Percentiles rank a stretch among this genome's conserved stretches.
Conservation (phyloP, 2,888 invertebrate genomes). For the Drosophila phalerata region DNA sequence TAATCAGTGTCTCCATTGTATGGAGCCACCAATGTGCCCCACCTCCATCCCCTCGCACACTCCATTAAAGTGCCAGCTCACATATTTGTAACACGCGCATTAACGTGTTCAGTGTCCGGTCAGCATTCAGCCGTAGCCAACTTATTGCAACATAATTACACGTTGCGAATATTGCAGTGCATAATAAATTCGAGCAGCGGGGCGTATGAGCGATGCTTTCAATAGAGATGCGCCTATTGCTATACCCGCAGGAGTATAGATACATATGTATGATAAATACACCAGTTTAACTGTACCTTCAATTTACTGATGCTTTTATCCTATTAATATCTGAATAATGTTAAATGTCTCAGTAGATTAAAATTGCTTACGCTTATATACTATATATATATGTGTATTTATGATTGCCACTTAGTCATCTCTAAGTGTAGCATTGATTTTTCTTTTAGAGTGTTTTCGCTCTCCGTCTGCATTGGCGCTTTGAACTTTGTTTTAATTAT, state of each 20-base stretch:
- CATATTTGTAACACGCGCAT: conserved; percentile 60
- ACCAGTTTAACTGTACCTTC: neutral
- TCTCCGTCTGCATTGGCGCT: conserved; percentile 52
- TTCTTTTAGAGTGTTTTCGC: conserved; percentile 14
- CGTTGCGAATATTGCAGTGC: conserved; percentile 51
- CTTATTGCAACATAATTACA: conserved; percentile 79
- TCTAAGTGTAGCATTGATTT: conserved; percentile 18
- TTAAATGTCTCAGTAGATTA: neutral
- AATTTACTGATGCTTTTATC: neutral
- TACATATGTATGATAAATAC: neutral
- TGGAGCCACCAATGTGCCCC: conserved; percentile 9
- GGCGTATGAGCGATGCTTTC: conserved; percentile 47
- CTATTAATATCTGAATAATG: neutral
- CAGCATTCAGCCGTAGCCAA: conserved; percentile 35
- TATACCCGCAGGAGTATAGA: neutral
- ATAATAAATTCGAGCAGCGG: conserved; percentile 44
- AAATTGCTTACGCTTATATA: neutral
- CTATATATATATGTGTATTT: too few relatives aligned
- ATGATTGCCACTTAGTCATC: conserved; percentile 21
- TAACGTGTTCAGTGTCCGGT: conserved; percentile 28
- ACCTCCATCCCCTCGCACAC: neutral
- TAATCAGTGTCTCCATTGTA: conserved; percentile 81
- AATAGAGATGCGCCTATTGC: conserved; percentile 11
- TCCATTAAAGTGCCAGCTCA: conserved; percentile 56
- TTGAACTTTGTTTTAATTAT: conserved; percentile 83